These are phyloP conservation scores for Numenius phaeopus DNA, from an alignment of 2,797 vertebrate genomes.

Conservation along the genomic window DNA sequence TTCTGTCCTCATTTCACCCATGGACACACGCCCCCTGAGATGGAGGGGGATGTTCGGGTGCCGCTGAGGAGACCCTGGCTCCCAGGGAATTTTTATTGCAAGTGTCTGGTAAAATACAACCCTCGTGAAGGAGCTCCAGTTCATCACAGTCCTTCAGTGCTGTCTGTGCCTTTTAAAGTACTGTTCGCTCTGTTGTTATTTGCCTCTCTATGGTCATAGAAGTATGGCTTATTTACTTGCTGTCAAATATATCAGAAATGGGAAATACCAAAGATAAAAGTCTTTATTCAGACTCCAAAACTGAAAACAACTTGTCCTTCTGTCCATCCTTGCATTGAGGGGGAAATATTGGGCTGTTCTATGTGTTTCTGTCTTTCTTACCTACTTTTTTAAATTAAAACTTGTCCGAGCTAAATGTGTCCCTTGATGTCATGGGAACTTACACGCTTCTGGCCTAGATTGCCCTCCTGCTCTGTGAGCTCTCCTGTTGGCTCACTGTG, in stretches of 20 bases:
- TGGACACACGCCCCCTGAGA: neutral
- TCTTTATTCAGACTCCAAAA: neutral
- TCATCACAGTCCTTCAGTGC: neutral
- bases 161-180: neutral
- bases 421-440: neutral
- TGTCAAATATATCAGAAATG: neutral
- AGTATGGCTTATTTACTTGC: neutral
- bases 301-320: neutral
- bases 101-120: neutral
- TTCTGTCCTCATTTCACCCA: neutral
- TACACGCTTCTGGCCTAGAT: neutral
- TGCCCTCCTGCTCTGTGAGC: neutral
- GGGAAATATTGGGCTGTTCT: neutral
- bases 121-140: neutral
- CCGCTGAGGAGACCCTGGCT: neutral
- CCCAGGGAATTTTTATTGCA: neutral
- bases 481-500: neutral
- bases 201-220: neutral
- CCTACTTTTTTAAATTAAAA: neutral
- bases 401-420: neutral
- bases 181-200: neutral
- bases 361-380: neutral
- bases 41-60: neutral
- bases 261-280: neutral
- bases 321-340: accelerated